Conservation (phyloP, 2,113 vertebrate genomes). For the Gallinago undulata region DNA sequence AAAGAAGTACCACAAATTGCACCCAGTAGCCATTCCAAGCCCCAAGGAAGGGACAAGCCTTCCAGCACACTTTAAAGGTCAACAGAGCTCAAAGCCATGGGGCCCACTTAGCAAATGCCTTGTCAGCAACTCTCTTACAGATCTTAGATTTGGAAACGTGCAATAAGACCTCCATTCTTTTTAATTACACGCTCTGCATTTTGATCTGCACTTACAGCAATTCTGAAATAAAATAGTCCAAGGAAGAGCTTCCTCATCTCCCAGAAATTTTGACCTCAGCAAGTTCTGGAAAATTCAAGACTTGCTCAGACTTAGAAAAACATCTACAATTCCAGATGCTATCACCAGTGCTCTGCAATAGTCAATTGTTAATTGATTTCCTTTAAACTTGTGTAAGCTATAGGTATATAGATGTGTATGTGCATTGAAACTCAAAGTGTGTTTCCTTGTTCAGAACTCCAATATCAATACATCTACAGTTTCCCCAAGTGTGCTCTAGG, state of each 20-base stretch:
- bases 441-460: neutral
- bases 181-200: neutral
- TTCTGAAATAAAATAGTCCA: neutral
- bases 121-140: neutral
- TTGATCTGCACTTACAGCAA: neutral
- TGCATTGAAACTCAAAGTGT: neutral
- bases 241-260: neutral
- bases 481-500: neutral
- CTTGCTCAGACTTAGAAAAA: neutral
- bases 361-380: slow-evolving; percentile 52
- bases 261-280: slow-evolving; percentile 15
- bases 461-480: slow-evolving; percentile 9
- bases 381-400: slow-evolving; percentile 28
- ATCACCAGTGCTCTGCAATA: neutral
- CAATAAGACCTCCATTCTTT: rapidly evolving
- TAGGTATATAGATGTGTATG: slow-evolving; percentile 32
- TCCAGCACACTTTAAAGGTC: neutral
- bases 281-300: neutral
- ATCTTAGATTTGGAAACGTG: neutral
- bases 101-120: neutral
- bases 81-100: neutral
- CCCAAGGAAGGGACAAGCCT: neutral
- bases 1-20: neutral
- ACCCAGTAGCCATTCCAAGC: neutral
- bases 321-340: neutral